Evolutionary conservation across 2,888 invertebrate species (phyloP).

Genomic region (Bruchidius siliquastri): DNA sequence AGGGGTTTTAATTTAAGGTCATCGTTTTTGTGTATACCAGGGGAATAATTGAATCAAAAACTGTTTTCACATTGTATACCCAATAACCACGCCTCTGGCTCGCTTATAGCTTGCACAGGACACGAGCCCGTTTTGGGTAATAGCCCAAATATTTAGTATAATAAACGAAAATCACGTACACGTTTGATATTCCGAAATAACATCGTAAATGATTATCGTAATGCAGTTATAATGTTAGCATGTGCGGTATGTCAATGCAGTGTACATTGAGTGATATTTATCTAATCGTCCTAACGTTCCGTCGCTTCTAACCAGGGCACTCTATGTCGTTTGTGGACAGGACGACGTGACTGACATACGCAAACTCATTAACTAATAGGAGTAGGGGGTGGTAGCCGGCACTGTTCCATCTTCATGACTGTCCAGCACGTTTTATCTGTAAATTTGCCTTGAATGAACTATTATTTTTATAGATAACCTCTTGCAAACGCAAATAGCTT

Average conservation of each 20-base stretch:
- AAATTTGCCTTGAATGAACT: too few species aligned
- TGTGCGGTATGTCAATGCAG: not conserved
- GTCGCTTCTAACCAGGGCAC: not conserved
- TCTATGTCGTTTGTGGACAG: not conserved
- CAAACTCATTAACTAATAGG: not conserved
- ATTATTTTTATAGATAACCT: too few species aligned
- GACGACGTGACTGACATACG: not conserved
- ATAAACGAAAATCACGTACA: constrained; percentile 23
- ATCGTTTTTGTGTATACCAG: too few species aligned
- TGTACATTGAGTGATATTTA: not conserved
- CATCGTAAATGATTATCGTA: constrained; percentile 22
- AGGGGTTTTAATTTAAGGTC: too few species aligned
- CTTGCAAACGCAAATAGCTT: too few species aligned
- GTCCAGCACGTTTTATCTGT: too few species aligned
- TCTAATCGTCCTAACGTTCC: not conserved
- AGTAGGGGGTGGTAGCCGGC: not conserved
- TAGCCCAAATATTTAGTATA: not conserved
- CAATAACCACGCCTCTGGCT: not conserved
- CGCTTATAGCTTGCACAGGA: not conserved
- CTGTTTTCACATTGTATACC: too few species aligned
- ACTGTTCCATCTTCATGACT: not conserved
- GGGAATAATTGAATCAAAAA: too few species aligned
- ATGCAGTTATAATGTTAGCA: constrained; percentile 20
- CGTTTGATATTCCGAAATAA: constrained; percentile 23
- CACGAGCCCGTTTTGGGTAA: not conserved